Evolutionary conservation across 2,113 vertebrate species (phyloP).

Genomic region (Polypterus senegalus): DNA sequence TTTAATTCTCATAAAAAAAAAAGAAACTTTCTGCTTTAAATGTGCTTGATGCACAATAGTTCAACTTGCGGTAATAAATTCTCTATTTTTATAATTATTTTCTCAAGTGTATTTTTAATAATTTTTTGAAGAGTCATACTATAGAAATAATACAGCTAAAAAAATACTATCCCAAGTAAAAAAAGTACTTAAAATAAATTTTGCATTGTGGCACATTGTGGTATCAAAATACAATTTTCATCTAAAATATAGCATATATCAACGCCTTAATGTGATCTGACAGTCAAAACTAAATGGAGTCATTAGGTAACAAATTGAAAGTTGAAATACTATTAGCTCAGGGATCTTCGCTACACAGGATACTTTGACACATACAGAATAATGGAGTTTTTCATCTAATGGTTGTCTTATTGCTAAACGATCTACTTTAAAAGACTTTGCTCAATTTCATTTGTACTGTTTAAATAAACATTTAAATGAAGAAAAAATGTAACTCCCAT

Average conservation of each 20-base stretch:
- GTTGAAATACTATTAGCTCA: slow-evolving; percentile 8
- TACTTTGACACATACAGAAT: not conserved
- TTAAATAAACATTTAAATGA: not conserved
- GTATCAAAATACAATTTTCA: slow-evolving; percentile 24
- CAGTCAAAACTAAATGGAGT: slow-evolving; percentile 30
- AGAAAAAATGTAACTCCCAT: not conserved
- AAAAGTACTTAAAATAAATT: no score
- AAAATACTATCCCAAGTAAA: no score
- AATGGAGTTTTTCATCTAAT: not conserved
- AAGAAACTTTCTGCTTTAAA: no score
- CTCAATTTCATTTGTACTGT: not conserved
- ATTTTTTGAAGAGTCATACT: no score
- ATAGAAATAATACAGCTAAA: no score
- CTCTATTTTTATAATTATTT: no score
- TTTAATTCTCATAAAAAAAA: no score
- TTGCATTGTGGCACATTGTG: slow-evolving; percentile 3
- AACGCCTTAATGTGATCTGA: slow-evolving; percentile 29
- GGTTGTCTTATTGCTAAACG: not conserved
- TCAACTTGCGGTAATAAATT: no score
- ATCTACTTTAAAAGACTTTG: not conserved
- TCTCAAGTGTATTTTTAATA: no score
- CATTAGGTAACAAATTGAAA: slow-evolving; percentile 25
- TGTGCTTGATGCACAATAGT: no score
- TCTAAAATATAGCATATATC: slow-evolving; percentile 24
- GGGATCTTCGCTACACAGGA: not conserved